phyloP scores from a whole-genome alignment of 2,888 invertebrate genomes.

The Aphidius colemani region DNA sequence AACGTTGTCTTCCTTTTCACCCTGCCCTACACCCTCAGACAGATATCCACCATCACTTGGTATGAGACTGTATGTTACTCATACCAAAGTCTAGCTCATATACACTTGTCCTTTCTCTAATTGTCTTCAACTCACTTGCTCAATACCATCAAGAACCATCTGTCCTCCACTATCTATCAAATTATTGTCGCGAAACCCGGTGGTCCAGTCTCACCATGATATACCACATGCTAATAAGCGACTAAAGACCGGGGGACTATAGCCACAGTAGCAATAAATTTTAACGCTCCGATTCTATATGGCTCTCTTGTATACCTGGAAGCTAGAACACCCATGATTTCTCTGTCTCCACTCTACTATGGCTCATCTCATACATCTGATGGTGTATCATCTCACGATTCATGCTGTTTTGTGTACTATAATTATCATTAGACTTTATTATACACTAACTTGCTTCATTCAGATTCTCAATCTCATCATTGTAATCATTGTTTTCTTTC shows the following conservation, averaged over 20 bases:
- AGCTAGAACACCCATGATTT: not conserved
- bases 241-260: conserved; percentile 58
- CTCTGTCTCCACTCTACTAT: not conserved
- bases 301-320: conserved; percentile 18
- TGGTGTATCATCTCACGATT: too few species aligned
- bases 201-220: conserved; percentile 50
- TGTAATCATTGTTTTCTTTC: too few species aligned
- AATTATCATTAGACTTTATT: too few species aligned
- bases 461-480: too few species aligned
- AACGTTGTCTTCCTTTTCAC: not conserved
- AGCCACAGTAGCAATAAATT: conserved; percentile 55
- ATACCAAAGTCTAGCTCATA: conserved; percentile 27
- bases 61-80: conserved; percentile 29
- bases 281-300: conserved; percentile 49
- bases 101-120: conserved; percentile 14
- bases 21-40: too few species aligned
- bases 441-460: too few species aligned
- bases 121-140: conserved; percentile 31
- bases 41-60: conserved; percentile 2
- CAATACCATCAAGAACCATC: conserved; percentile 41
- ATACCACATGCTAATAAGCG: conserved; percentile 62
- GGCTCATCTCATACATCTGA: too few species aligned
- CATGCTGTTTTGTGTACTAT: too few species aligned
- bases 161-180: conserved; percentile 57
- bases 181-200: conserved; percentile 57